Conservation (phyloP, 2,113 vertebrate genomes). For the Aramus guarauna region DNA sequence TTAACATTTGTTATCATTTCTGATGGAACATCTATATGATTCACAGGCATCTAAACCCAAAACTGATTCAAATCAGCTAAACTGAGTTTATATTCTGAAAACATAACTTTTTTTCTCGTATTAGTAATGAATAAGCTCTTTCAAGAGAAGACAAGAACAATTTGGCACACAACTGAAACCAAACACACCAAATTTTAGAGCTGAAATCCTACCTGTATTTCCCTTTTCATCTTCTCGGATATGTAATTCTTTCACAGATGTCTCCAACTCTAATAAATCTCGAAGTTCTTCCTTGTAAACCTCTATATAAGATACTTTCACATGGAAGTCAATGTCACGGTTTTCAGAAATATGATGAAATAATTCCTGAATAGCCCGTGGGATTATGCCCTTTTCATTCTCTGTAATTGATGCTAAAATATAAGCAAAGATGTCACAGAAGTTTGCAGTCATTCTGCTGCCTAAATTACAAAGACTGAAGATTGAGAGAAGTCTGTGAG, state of each 20-base stretch:
- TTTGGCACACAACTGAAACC: background rate
- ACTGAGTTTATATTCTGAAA: background rate
- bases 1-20: background rate
- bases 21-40: background rate
- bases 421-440: constrained; percentile 26
- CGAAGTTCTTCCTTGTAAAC: constrained; percentile 88
- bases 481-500: background rate
- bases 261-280: constrained; percentile 86
- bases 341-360: constrained; percentile 81
- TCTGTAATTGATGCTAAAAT: constrained; percentile 76
- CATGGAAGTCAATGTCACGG: constrained; percentile 59
- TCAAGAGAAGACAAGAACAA: background rate
- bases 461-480: background rate
- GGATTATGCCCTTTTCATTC: constrained; percentile 86
- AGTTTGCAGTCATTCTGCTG: background rate
- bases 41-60: background rate
- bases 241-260: constrained; percentile 79
- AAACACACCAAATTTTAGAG: background rate
- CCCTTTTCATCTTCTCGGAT: constrained; percentile 90
- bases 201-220: constrained; percentile 81
- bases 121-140: background rate
- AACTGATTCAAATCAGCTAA: background rate
- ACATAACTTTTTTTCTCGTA: background rate
- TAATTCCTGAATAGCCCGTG: constrained; percentile 85
- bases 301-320: constrained; percentile 89